A percentile compares a stretch with the other conserved stretches of the same genome.
These are phyloP conservation scores for Parnassius orleans DNA, from an alignment of 2,888 invertebrate genomes.

Conservation along the genomic window DNA sequence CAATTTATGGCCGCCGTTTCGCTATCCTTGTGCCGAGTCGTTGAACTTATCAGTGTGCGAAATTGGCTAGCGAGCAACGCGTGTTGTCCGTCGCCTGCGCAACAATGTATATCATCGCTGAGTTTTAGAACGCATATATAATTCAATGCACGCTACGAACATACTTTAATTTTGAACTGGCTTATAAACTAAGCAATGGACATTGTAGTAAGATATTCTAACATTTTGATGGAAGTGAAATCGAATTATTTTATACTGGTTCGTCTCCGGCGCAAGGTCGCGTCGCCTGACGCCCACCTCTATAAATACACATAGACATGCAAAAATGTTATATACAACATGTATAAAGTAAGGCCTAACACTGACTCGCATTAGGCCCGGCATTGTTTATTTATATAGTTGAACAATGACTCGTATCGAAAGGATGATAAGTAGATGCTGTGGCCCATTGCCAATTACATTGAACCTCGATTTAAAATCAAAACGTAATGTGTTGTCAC, in stretches of 20 bases:
- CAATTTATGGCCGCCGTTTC: constrained; percentile 45
- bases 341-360: constrained; percentile 45
- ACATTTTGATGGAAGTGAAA: constrained; percentile 32
- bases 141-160: constrained; percentile 37
- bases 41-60: constrained; percentile 76
- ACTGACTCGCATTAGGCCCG: constrained; percentile 17
- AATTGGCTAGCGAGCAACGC: constrained; percentile 73
- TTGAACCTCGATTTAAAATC: too few species aligned
- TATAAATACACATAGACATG: constrained; percentile 76
- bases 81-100: constrained; percentile 50
- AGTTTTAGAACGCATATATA: constrained; percentile 18
- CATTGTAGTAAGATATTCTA: not conserved
- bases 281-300: constrained; percentile 64
- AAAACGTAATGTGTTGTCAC: too few species aligned
- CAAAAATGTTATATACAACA: constrained; percentile 67
- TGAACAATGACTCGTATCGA: constrained; percentile 12
- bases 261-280: constrained; percentile 75
- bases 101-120: constrained; percentile 26
- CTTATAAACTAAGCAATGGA: constrained; percentile 27
- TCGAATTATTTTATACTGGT: constrained; percentile 41
- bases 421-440: not conserved
- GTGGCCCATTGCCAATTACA: too few species aligned
- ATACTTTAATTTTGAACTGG: constrained; percentile 34
- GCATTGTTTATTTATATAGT: constrained; percentile 21
- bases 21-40: constrained; percentile 61